Evolutionary conservation across 2,888 invertebrate species (phyloP).

Genomic region (Labia minor): DNA sequence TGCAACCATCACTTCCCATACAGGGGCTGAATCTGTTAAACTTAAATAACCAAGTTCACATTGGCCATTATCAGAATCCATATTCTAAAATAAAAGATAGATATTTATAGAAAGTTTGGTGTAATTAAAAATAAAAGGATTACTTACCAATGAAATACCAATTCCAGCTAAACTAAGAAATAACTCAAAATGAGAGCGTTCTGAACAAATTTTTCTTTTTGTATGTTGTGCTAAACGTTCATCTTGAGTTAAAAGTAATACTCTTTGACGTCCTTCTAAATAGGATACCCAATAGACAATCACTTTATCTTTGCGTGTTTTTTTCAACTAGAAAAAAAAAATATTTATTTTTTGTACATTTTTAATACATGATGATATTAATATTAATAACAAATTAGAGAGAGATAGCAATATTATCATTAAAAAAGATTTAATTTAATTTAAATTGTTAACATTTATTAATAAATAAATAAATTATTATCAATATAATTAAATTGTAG

Average conservation of each 20-base stretch:
- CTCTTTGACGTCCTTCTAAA: constrained; percentile 61
- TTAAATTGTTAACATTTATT: too few species aligned
- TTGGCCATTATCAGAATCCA: constrained; percentile 22
- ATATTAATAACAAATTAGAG: background rate
- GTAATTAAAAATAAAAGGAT: too few species aligned
- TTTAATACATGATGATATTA: background rate
- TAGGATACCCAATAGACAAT: constrained; percentile 72
- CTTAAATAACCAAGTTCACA: constrained; percentile 58
- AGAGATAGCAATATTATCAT: background rate
- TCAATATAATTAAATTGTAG: too few species aligned
- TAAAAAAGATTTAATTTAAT: too few species aligned
- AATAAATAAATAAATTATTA: too few species aligned
- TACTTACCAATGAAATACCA: constrained; percentile 47
- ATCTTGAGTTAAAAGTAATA: constrained; percentile 64
- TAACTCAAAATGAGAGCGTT: constrained; percentile 55
- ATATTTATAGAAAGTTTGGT: too few species aligned
- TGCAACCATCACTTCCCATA: constrained; percentile 73
- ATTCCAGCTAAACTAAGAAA: constrained; percentile 58
- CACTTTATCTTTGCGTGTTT: constrained; percentile 62
- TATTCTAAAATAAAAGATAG: constrained; percentile 37
- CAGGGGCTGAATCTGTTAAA: constrained; percentile 55
- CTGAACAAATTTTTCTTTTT: constrained; percentile 49
- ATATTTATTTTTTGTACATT: background rate
- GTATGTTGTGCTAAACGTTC: constrained; percentile 55
- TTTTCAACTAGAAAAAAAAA: constrained; percentile 35